Evolutionary conservation across 2,797 vertebrate genomes (phyloP).

Genomic region (Helostoma temminkii): DNA sequence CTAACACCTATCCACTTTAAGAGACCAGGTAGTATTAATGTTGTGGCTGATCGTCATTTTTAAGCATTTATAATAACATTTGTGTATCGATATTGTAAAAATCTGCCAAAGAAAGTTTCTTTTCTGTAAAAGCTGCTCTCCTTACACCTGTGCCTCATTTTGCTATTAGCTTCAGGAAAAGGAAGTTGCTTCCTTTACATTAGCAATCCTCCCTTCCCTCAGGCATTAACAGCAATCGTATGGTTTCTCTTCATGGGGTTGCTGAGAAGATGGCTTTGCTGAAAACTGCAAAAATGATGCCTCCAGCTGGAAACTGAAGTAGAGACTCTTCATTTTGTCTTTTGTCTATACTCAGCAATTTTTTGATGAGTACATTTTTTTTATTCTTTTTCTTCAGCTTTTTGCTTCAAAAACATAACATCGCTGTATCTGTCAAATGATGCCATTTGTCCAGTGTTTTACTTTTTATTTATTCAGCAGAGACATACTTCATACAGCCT

Average conservation of each 20-base stretch:
- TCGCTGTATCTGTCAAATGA: conserved; percentile 6
- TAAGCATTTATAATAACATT: too few relatives aligned
- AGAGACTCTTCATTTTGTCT: conserved; percentile 25
- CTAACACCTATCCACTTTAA: too few relatives aligned
- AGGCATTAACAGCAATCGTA: conserved; percentile 43
- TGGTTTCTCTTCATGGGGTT: conserved; percentile 37
- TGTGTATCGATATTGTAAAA: too few relatives aligned
- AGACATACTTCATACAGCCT: neutral
- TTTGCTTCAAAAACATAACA: conserved; percentile 23
- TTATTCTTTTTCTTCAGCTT: conserved; percentile 17
- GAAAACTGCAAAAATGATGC: conserved; percentile 27
- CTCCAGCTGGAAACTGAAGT: conserved; percentile 46
- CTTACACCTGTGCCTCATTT: conserved; percentile 5
- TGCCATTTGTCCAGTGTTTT: conserved; percentile 14
- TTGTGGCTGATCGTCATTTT: too few relatives aligned
- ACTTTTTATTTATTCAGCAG: conserved; percentile 3
- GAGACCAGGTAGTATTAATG: too few relatives aligned
- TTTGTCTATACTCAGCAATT: conserved; percentile 30
- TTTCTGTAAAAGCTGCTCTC: too few relatives aligned
- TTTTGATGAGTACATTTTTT: too few relatives aligned
- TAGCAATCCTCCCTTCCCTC: conserved; percentile 20
- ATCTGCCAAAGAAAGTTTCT: too few relatives aligned
- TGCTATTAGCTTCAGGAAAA: neutral
- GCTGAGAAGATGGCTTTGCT: conserved; percentile 43
- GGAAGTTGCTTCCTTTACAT: conserved; percentile 46